A percentile compares a stretch with the other conserved stretches of the same genome.
Conservation (phyloP, 2,797 vertebrate species). For the Onychomys leucogaster region DNA sequence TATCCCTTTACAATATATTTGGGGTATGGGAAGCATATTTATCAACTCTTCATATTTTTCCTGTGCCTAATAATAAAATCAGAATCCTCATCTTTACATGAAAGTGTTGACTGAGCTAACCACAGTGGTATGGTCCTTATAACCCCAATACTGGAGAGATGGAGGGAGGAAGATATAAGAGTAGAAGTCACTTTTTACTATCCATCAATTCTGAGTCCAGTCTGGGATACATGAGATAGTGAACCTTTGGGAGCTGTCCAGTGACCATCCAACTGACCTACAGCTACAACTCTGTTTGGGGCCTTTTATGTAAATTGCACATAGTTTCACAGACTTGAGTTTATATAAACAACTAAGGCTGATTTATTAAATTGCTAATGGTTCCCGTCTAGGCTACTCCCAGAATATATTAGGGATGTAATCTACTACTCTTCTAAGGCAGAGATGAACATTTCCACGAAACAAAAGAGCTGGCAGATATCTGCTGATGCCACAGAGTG, state of each 20-base stretch:
- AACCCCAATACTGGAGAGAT: background rate
- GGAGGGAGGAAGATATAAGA: background rate
- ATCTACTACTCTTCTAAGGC: constrained; percentile 8
- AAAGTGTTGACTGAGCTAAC: background rate
- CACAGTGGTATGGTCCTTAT: background rate
- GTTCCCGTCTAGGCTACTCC: background rate
- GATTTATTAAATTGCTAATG: constrained; percentile 10
- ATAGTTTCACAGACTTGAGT: background rate
- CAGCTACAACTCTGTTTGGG: background rate
- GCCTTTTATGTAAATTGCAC: background rate
- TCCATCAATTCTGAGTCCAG: background rate
- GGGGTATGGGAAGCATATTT: background rate
- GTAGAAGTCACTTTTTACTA: background rate
- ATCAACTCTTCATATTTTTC: background rate
- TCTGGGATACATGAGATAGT: background rate
- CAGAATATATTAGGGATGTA: constrained; percentile 6
- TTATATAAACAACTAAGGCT: constrained; percentile 16
- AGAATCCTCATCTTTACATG: constrained; percentile 52
- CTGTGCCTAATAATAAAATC: constrained; percentile 24
- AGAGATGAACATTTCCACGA: background rate
- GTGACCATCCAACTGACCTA: background rate
- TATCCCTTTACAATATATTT: constrained; percentile 3
- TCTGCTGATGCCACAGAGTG: constrained; percentile 17
- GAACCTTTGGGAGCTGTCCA: background rate
- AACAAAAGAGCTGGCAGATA: background rate